phyloP scores from a whole-genome alignment of 2,888 invertebrate genomes.

The Eristalinus aeneus region DNA sequence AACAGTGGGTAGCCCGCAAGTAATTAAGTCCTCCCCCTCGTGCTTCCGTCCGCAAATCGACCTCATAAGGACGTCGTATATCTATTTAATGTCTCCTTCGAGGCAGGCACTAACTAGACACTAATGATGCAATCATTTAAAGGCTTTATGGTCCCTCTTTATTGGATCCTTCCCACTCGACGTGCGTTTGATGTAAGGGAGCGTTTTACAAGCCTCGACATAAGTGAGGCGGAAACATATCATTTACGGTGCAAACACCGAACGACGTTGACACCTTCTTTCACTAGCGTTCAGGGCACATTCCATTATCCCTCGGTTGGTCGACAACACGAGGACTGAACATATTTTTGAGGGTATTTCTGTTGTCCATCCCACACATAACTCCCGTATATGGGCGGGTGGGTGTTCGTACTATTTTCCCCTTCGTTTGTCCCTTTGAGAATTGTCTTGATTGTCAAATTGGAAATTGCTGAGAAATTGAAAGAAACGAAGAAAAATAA shows the following conservation, averaged over 20 bases:
- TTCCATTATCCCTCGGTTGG: not conserved
- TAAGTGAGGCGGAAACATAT: conserved; percentile 51
- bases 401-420: not conserved
- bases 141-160: conserved; percentile 13
- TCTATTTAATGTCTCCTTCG: not conserved
- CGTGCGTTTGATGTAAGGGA: conserved; percentile 7
- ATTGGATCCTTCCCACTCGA: not conserved
- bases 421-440: conserved; percentile 6
- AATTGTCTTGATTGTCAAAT: conserved; percentile 37
- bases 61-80: not conserved
- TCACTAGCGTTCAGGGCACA: conserved; percentile 6
- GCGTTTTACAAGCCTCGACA: conserved; percentile 29
- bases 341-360: conserved; percentile 30
- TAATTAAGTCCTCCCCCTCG: not conserved
- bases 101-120: not conserved
- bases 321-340: not conserved
- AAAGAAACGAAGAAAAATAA: conserved; percentile 1
- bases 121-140: conserved; percentile 18
- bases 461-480: conserved; percentile 41
- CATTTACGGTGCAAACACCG: conserved; percentile 49
- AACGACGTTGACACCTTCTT: conserved; percentile 38
- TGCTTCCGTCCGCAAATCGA: not conserved
- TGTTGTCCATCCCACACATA: not conserved
- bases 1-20: not conserved
- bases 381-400: not conserved